A percentile compares a stretch with the other conserved stretches of the same genome.
Conservation (phyloP, 2,797 vertebrate species). For the Arnoldichthys spilopterus region DNA sequence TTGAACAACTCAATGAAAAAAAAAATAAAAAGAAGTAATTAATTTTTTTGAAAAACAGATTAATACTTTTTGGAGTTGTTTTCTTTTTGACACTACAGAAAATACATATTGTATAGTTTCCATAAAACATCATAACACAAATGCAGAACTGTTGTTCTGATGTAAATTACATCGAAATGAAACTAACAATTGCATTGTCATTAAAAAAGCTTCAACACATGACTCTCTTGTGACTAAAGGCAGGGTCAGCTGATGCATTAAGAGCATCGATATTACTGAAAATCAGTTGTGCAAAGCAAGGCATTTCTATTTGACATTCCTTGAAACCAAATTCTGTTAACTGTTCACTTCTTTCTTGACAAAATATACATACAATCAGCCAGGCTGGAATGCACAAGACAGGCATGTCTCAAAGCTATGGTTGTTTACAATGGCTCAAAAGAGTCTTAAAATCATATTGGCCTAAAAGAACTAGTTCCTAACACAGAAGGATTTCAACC, state of each 20-base stretch:
- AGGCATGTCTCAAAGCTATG: conserved; percentile 8
- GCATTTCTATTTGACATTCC: neutral
- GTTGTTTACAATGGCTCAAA: conserved; percentile 1
- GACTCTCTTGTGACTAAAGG: conserved; percentile 14
- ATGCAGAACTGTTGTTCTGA: neutral
- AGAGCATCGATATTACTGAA: neutral
- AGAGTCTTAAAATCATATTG: conserved; percentile 4
- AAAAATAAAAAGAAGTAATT: too few species aligned
- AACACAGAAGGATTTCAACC: conserved; percentile 24
- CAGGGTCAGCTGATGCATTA: neutral
- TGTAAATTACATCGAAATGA: neutral
- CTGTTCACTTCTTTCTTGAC: too few species aligned
- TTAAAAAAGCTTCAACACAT: conserved; percentile 10
- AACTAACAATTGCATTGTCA: conserved; percentile 5
- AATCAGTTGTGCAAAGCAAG: neutral
- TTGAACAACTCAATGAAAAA: too few species aligned
- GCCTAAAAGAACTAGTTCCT: neutral
- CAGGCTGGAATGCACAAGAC: conserved; percentile 7
- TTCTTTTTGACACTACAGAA: too few species aligned
- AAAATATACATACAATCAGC: conserved; percentile 7
- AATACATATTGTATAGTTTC: neutral
- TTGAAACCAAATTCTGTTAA: neutral
- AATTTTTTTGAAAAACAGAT: too few species aligned
- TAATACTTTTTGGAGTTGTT: too few species aligned
- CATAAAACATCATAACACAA: neutral